Evolutionary conservation across 2,888 invertebrate species (phyloP), one percentile per base, ranked within the genome.

Genomic region (Trachelus stipa): DNA sequence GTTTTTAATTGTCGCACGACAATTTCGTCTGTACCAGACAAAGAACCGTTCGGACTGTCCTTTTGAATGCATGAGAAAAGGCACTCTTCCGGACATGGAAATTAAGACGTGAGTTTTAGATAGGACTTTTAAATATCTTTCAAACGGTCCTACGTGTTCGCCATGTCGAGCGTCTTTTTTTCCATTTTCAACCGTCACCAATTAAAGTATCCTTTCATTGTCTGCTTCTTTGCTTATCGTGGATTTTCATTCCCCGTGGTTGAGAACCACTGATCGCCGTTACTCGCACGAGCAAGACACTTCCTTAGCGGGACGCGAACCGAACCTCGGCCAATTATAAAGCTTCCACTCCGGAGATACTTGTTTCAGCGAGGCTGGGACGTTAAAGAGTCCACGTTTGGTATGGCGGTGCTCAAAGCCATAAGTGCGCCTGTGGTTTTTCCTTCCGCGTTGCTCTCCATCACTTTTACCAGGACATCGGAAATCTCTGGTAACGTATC

Each of bases 201-300:
- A 56, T 56, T 37, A 37, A 15, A 37, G 1, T 37, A 37, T 37
- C 35, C 3, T 40, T 15, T 56, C 23, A 9, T 15, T 56, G 15
- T 56, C 9, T 0, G 9, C 9, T 56, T 0, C 9, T 23, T 9
- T 9, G 23, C 23, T 56, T 2, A 9, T 23, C 23, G 0, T 1
- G n/a, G 69, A 40, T 33, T 15, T 3, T 9, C 30, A 11, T 33
- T 35, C 40, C 71, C 12, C 9, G 0, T 71, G 34, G 12, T 23
- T 74, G 74, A 35, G 74, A 33, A 35, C 6, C 74, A 30, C 74
- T 74, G 74, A 35, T 33, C 12, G n/a, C 74, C 74, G 74, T 74
- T 74, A 74, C 35, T 30, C 37, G 34, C 74, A 30, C 74, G 35
- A 74, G 74, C 33, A 74, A 35, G 74, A 74, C 74, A 74, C 74